These are phyloP conservation scores for Alosa sapidissima DNA, from an alignment of 2,797 vertebrate genomes.

Conservation along the genomic window DNA sequence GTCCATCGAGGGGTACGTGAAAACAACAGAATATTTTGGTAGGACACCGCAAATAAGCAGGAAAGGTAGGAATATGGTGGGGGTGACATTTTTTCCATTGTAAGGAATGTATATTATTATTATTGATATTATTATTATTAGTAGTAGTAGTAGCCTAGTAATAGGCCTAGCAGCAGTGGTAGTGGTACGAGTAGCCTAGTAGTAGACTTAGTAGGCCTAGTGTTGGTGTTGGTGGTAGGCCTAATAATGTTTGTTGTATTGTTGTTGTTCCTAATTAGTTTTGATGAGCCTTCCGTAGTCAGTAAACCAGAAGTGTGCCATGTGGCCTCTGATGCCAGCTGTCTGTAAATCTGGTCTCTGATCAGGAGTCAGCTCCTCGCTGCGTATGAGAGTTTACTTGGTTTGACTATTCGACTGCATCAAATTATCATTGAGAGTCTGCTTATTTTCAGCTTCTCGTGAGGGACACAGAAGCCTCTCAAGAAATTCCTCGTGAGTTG, in stretches of 20 bases:
- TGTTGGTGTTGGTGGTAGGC: neutral
- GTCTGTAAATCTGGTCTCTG: neutral
- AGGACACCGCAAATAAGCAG: neutral
- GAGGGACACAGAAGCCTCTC: neutral
- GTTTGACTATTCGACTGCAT: neutral
- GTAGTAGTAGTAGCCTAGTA: too few relatives aligned
- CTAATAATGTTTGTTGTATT: neutral
- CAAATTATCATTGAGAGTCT: neutral
- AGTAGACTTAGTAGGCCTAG: too few relatives aligned
- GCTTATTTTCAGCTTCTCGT: neutral
- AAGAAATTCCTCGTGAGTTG: slow-evolving; percentile 12
- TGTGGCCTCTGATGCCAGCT: neutral
- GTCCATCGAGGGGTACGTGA: neutral
- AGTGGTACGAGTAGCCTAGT: too few relatives aligned
- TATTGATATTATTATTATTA: neutral
- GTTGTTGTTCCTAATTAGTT: neutral
- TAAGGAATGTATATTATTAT: neutral
- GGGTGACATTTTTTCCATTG: neutral
- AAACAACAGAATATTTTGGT: neutral
- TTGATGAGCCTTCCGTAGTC: neutral
- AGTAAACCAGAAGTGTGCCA: neutral
- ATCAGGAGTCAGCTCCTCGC: neutral
- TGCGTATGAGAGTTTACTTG: neutral
- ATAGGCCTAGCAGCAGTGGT: too few relatives aligned
- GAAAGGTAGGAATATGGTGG: neutral